These are phyloP conservation scores for Leptothorax acervorum DNA, from an alignment of 2,888 invertebrate genomes.

Conservation along the genomic window DNA sequence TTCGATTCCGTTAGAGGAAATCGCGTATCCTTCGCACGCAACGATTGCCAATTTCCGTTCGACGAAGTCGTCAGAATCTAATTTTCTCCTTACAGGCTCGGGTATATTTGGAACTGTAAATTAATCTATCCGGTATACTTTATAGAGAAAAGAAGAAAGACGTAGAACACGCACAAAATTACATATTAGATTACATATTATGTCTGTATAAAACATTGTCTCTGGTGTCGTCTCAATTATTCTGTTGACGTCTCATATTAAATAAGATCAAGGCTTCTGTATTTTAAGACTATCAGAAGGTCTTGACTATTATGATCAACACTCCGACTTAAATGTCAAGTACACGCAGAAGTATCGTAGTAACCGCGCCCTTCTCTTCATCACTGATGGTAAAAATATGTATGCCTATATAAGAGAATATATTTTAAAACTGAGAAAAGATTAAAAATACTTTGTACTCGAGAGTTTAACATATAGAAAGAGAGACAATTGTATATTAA, in stretches of 20 bases:
- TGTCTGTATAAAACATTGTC: neutral
- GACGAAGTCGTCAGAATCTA: slow-evolving; percentile 44
- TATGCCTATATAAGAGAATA: neutral
- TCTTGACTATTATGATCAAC: neutral
- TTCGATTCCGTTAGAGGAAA: slow-evolving; percentile 31
- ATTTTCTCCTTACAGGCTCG: slow-evolving; percentile 49
- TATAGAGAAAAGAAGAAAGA: neutral
- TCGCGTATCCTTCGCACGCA: slow-evolving; percentile 55
- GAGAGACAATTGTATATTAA: neutral
- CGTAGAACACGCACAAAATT: neutral
- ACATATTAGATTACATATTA: neutral
- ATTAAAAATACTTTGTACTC: neutral
- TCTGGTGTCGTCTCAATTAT: neutral
- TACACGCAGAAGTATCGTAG: neutral
- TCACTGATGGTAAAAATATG: neutral
- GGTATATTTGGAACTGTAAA: slow-evolving; percentile 19
- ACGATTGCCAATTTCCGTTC: slow-evolving; percentile 72
- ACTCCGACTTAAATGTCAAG: slow-evolving; percentile 27
- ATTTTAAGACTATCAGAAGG: neutral
- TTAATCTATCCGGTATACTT: slow-evolving; percentile 4
- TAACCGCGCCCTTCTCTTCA: neutral
- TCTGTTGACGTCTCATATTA: neutral
- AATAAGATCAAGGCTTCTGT: slow-evolving; percentile 1
- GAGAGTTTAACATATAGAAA: neutral
- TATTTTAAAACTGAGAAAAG: neutral